These are phyloP conservation scores for Melitaea cinxia DNA, from an alignment of 1,140 invertebrate genomes.

Conservation along the genomic window DNA sequence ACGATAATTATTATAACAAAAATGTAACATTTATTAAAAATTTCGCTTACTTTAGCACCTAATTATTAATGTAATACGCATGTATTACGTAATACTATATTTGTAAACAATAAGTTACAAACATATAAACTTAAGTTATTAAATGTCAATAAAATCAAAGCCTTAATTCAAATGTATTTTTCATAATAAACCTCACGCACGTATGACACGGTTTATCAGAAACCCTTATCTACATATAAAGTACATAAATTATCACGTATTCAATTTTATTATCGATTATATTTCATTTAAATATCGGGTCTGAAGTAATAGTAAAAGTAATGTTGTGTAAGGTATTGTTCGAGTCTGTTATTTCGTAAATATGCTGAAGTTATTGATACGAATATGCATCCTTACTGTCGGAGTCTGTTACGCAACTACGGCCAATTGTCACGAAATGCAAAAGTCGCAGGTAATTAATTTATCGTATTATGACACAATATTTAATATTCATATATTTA, in stretches of 20 bases:
- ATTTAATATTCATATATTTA: no score
- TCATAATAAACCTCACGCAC: slow-evolving; percentile 14
- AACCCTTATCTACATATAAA: slow-evolving; percentile 23
- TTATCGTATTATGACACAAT: slow-evolving; percentile 1
- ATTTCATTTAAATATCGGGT: slow-evolving; percentile 48
- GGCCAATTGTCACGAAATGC: slow-evolving; percentile 51
- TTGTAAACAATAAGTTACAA: no score
- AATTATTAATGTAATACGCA: no score
- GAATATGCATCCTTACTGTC: slow-evolving; percentile 38
- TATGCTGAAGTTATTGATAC: slow-evolving; percentile 45
- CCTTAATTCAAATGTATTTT: no score
- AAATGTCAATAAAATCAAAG: no score
- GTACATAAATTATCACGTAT: slow-evolving; percentile 15
- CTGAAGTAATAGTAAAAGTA: slow-evolving; percentile 8
- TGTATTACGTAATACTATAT: no score
- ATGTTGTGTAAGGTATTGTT: slow-evolving; percentile 21
- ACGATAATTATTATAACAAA: no score
- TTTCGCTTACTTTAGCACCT: no score
- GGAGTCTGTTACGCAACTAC: slow-evolving; percentile 48
- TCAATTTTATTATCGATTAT: slow-evolving; percentile 5
- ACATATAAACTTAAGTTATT: no score
- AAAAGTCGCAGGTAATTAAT: slow-evolving; percentile 62
- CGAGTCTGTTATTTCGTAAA: slow-evolving; percentile 21
- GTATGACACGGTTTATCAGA: slow-evolving; percentile 5
- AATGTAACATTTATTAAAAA: no score